phyloP scores from a whole-genome alignment of 2,113 vertebrate species.

The Canis aureus region DNA sequence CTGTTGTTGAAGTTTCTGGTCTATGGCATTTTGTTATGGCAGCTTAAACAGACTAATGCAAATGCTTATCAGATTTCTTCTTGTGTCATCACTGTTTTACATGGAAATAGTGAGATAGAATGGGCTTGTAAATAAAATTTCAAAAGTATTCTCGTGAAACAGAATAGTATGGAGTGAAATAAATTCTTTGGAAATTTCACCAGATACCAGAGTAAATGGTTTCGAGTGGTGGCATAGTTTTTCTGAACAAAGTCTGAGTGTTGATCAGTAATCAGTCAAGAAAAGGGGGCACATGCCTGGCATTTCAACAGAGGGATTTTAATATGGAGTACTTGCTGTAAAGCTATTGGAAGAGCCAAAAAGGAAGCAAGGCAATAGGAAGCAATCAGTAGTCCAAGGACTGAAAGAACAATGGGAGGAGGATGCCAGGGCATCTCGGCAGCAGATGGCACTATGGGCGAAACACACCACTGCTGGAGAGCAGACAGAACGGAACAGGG shows the following conservation, averaged over 20 bases:
- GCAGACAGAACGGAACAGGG: not conserved
- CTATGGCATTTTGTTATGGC: not conserved
- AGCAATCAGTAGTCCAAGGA: not conserved
- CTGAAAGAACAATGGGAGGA: not conserved
- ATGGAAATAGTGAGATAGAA: not conserved
- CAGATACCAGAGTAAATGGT: not conserved
- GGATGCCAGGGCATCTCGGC: not conserved
- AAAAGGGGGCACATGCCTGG: not conserved
- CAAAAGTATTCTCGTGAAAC: not conserved
- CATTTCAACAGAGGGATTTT: not conserved
- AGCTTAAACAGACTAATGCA: not conserved
- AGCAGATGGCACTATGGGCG: not conserved
- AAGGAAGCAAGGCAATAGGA: not conserved
- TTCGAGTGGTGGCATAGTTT: not conserved
- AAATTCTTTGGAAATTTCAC: not conserved
- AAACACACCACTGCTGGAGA: not conserved
- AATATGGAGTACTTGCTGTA: not conserved
- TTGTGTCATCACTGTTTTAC: not conserved
- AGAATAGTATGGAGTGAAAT: not conserved
- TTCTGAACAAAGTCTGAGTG: not conserved
- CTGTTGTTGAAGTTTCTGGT: not conserved
- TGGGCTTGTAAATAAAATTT: not conserved
- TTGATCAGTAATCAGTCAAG: not conserved
- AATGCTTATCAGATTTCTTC: not conserved
- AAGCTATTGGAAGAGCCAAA: not conserved